These are phyloP conservation scores for Beris chalybata DNA, from an alignment of 2,888 invertebrate genomes.

Conservation along the genomic window DNA sequence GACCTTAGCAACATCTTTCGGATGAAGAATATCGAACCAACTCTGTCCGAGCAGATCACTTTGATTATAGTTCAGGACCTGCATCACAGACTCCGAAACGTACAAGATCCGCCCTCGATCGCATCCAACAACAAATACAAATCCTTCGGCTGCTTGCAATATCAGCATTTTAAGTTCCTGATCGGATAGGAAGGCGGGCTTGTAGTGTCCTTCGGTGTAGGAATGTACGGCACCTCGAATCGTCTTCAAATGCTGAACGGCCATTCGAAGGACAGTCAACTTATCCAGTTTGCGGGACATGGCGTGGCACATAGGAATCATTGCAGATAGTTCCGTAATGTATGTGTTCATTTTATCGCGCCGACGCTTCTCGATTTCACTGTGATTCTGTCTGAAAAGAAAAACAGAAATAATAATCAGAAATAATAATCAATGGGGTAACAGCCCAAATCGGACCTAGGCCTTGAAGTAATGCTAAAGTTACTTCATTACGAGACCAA, in stretches of 20 bases:
- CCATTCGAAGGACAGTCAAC: constrained; percentile 86
- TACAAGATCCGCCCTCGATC: constrained; percentile 88
- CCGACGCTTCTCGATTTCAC: constrained; percentile 92
- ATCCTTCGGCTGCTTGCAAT: constrained; percentile 84
- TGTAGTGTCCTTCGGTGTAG: constrained; percentile 74
- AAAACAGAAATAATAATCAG: not conserved
- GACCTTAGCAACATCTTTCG: constrained; percentile 91
- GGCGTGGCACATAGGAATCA: constrained; percentile 93
- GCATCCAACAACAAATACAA: constrained; percentile 90
- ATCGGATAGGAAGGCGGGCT: constrained; percentile 81
- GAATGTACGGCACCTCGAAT: constrained; percentile 73
- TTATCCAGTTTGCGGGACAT: constrained; percentile 94
- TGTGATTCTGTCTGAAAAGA: constrained; percentile 85
- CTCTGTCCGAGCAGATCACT: constrained; percentile 88
- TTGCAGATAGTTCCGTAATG: constrained; percentile 83
- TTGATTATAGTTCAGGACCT: constrained; percentile 80
- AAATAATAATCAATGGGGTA: too few relatives aligned
- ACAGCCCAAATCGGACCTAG: too few relatives aligned
- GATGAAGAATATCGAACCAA: constrained; percentile 91
- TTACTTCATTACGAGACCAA: too few relatives aligned
- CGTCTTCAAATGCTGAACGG: constrained; percentile 87
- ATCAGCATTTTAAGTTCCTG: constrained; percentile 85
- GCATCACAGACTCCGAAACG: constrained; percentile 84
- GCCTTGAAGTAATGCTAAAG: too few relatives aligned
- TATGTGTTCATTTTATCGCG: constrained; percentile 97